A percentile compares a stretch with the other conserved stretches of the same genome.
These are phyloP conservation scores for Eledona agricola DNA, from an alignment of 2,888 invertebrate species.

Conservation along the genomic window DNA sequence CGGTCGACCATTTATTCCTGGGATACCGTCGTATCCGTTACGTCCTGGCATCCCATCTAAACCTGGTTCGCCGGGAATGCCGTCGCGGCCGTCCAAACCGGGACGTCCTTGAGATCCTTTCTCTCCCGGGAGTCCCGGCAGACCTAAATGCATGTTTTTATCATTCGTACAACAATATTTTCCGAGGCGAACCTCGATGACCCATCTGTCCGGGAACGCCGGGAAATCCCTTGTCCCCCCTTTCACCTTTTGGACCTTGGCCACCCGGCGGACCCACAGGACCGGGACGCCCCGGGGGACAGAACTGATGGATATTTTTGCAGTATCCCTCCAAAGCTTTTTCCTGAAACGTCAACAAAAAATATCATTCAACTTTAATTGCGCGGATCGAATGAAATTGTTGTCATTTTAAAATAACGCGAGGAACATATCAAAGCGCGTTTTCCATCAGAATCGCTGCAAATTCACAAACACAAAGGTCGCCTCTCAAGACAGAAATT, in stretches of 20 bases:
- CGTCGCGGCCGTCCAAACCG: slow-evolving; percentile 87
- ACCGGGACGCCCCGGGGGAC: slow-evolving; percentile 69
- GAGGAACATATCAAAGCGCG: too few species aligned
- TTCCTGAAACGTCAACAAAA: slow-evolving; percentile 71
- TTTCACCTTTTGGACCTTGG: slow-evolving; percentile 76
- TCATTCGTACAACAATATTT: slow-evolving; percentile 4
- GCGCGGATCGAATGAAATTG: too few species aligned
- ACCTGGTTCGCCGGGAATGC: slow-evolving; percentile 91
- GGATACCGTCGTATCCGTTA: slow-evolving; percentile 81
- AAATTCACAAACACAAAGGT: too few species aligned
- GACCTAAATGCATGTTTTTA: too few species aligned
- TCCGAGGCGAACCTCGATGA: slow-evolving; percentile 50
- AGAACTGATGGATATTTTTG: slow-evolving; percentile 82
- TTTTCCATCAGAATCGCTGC: too few species aligned
- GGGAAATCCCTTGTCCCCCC: slow-evolving; percentile 71
- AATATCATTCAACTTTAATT: background rate
- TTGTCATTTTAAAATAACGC: too few species aligned
- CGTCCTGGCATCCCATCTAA: slow-evolving; percentile 86
- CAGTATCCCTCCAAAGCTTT: slow-evolving; percentile 87
- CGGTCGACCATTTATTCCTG: slow-evolving; percentile 76
- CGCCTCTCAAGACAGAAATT: background rate
- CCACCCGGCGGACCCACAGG: slow-evolving; percentile 74
- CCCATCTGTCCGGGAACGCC: slow-evolving; percentile 72
- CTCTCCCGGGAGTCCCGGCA: slow-evolving; percentile 56
- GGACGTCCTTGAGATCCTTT: slow-evolving; percentile 75